Conservation (phyloP, 1,140 invertebrate genomes). For the Orchestia grillus region DNA sequence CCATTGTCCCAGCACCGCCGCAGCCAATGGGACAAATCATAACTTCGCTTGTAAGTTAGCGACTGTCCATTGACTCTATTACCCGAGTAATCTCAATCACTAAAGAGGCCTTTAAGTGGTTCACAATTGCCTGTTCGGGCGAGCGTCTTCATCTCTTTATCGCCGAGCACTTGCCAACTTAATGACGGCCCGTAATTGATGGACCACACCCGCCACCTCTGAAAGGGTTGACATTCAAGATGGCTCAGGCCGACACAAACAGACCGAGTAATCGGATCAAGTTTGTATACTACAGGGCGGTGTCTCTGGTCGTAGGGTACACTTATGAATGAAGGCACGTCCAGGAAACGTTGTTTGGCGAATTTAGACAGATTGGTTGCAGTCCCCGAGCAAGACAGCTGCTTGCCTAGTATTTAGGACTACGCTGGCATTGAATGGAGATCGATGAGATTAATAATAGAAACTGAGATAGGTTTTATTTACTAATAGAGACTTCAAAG, state of each 20-base stretch:
- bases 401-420: background rate
- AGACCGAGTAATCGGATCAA: slow-evolving; percentile 37
- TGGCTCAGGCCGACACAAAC: slow-evolving; percentile 16
- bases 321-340: background rate
- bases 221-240: slow-evolving; percentile 38
- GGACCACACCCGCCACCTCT: slow-evolving; percentile 11
- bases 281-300: background rate
- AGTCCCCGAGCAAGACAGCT: background rate
- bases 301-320: background rate
- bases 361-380: background rate
- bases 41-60: slow-evolving; percentile 27
- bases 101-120: slow-evolving; percentile 31
- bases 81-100: slow-evolving; percentile 1
- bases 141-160: slow-evolving; percentile 28
- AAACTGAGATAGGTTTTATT: background rate
- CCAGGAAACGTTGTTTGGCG: background rate
- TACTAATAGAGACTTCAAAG: background rate
- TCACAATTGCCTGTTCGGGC: background rate
- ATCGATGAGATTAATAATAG: background rate
- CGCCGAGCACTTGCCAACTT: slow-evolving; percentile 29
- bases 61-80: slow-evolving; percentile 15
- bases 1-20: slow-evolving; percentile 11
- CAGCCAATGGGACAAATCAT: slow-evolving; percentile 16
- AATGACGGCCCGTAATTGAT: slow-evolving; percentile 36
- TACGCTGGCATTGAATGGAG: background rate